Conservation (phyloP, 2,797 vertebrate genomes). For the Gymnothorax reevesii region DNA sequence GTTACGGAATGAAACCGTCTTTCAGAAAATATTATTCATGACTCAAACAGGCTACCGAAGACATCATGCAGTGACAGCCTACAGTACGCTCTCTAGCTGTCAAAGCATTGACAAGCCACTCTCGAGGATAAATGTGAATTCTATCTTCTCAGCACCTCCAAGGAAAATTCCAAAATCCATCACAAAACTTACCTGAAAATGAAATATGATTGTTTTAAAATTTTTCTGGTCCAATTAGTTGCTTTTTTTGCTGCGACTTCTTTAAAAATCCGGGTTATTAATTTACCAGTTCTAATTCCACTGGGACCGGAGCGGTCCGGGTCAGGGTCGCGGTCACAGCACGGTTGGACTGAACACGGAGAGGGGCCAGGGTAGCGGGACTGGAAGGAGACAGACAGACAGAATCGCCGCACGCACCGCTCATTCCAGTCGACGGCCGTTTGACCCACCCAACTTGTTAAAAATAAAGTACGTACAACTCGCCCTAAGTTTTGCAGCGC, state of each 20-base stretch:
- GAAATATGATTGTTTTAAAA: background rate
- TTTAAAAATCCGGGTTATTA: conserved; percentile 44
- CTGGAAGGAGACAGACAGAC: conserved; percentile 39
- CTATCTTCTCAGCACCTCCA: background rate
- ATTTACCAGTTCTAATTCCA: conserved; percentile 65
- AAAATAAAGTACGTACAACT: conserved; percentile 74
- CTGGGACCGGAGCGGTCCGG: conserved; percentile 53
- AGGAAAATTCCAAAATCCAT: background rate
- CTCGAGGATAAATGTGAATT: background rate
- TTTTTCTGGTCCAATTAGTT: background rate
- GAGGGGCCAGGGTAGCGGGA: conserved; percentile 56
- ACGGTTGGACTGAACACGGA: conserved; percentile 45
- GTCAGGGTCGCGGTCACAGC: conserved; percentile 54
- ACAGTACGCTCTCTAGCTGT: background rate
- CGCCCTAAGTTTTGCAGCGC: conserved; percentile 64
- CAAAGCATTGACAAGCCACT: background rate
- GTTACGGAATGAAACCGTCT: background rate
- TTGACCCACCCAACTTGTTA: conserved; percentile 76
- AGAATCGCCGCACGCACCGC: conserved; percentile 53
- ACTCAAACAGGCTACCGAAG: background rate
- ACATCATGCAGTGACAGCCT: background rate
- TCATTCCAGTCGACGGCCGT: conserved; percentile 67
- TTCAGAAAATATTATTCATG: background rate
- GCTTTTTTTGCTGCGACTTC: conserved; percentile 14
- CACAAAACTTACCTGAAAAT: conserved; percentile 16